A percentile compares a stretch with the other conserved stretches of the same genome.
These are phyloP conservation scores for Melanotaenia pygmaea DNA, from an alignment of 2,797 vertebrate genomes.

Conservation along the genomic window DNA sequence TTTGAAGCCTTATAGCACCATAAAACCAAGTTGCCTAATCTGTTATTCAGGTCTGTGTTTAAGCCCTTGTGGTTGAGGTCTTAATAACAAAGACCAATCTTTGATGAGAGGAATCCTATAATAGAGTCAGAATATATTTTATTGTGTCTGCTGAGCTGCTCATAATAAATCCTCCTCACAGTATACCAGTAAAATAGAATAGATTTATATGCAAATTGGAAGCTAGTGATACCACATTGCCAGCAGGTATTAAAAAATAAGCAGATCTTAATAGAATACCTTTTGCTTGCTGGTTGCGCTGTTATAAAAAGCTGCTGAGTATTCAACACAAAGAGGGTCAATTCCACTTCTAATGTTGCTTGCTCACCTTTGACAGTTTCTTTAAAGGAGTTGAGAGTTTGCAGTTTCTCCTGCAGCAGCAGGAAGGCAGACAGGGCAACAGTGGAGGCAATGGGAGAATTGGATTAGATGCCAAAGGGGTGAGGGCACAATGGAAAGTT, in stretches of 20 bases:
- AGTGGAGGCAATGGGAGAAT: conserved; percentile 33
- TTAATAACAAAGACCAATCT: conserved; percentile 50
- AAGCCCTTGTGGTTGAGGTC: conserved; percentile 38
- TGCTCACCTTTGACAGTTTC: conserved; percentile 64
- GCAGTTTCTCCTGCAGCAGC: conserved; percentile 22
- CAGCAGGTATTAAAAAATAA: conserved; percentile 71
- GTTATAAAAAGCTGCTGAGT: conserved; percentile 37
- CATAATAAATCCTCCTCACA: conserved; percentile 62
- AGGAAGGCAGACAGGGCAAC: conserved; percentile 12
- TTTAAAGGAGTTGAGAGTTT: conserved; percentile 45
- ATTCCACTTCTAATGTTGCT: conserved; percentile 56
- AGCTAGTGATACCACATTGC: conserved; percentile 45
- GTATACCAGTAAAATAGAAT: conserved; percentile 58
- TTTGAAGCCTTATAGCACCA: conserved; percentile 46
- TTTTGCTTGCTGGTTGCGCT: conserved; percentile 50
- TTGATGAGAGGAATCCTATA: conserved; percentile 58
- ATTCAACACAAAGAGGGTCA: conserved; percentile 52
- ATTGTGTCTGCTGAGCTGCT: conserved; percentile 48
- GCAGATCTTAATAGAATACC: conserved; percentile 67
- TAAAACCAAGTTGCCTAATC: conserved; percentile 42
- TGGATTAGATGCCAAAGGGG: conserved; percentile 37
- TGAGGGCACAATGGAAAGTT: conserved; percentile 24
- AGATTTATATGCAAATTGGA: conserved; percentile 72
- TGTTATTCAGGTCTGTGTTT: conserved; percentile 34
- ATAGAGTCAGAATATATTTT: conserved; percentile 59